Evolutionary conservation across 2,113 vertebrate genomes (phyloP), one percentile per base, ranked within the genome.

Genomic region (Planiliza haematocheilus): DNA sequence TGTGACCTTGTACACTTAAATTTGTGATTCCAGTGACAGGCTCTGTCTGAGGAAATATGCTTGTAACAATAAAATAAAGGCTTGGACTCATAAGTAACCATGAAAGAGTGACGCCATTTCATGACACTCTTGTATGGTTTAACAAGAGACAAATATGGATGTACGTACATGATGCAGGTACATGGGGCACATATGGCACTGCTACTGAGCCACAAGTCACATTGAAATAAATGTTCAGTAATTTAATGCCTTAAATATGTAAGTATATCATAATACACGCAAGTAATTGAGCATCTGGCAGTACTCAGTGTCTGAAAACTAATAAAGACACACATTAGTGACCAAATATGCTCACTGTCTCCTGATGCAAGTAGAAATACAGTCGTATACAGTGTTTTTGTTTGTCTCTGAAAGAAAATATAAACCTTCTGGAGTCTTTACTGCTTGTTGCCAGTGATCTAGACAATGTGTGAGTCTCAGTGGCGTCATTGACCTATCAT

Each of bases 401-500:
- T 45, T 42, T 42, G 3, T 42, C 41, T 42, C 41, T 14, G 41
- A 42, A 14, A 42, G 41, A 42, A 42, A 42, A 14, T 30, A 30
- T 30, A 42, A 13, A 13, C 9, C 9, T 30, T 30, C 3, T 30
- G 24, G 24, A 30, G 24, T 30, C 18, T 20, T 45, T 50, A 51
- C 17, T 49, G 21, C 65, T 42, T 4, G 12, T 38, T 24, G 43
- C 50, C 48, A 60, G 30, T 45, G 21, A 30, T 53, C 21, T 18
- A 17, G 21, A 10, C 21, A 11, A 10, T 51, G 56, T 56, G 73
- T 14, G n/a, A 17, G 48, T 57, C 43, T 70, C 57, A 17, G 13
- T 75, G 61, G 68, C 56, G 51, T 80, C 79, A 88, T 74, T 51
- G 51, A 49, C 18, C 45, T 50, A 20, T 82, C 76, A 65, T 62